Conservation (phyloP, 1,140 invertebrate species). For the Tenebrio molitor region DNA sequence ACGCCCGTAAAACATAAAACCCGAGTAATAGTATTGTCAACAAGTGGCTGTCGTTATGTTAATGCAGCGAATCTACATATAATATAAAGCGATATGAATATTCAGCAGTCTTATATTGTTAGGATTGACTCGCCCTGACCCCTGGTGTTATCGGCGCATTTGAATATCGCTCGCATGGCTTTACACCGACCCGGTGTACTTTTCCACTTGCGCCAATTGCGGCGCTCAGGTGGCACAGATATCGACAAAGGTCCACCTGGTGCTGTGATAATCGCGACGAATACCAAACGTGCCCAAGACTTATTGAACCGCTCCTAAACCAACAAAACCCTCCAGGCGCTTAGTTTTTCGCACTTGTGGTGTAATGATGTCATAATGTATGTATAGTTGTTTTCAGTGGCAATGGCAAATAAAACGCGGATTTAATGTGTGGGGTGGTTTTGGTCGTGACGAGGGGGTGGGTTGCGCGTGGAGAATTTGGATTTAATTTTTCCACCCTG, state of each 20-base stretch:
- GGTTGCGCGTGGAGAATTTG: too few relatives aligned
- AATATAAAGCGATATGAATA: slow-evolving; percentile 57
- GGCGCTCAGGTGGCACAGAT: slow-evolving; percentile 6
- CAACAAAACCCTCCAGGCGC: too few relatives aligned
- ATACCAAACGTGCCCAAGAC: neutral
- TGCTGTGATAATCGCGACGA: too few relatives aligned
- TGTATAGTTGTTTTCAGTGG: too few relatives aligned
- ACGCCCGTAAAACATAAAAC: slow-evolving; percentile 43
- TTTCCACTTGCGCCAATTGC: slow-evolving; percentile 27
- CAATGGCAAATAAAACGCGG: too few relatives aligned
- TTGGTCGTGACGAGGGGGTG: too few relatives aligned
- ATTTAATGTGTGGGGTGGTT: too few relatives aligned
- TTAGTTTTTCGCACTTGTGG: too few relatives aligned
- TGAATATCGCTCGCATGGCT: slow-evolving; percentile 48
- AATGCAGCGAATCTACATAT: slow-evolving; percentile 54
- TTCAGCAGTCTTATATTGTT: slow-evolving; percentile 49
- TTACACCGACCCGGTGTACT: slow-evolving; percentile 25
- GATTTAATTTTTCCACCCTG: too few relatives aligned
- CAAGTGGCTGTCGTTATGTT: slow-evolving; percentile 41
- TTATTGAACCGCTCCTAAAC: too few relatives aligned
- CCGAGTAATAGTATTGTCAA: slow-evolving; percentile 34
- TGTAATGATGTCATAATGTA: too few relatives aligned
- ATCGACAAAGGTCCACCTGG: neutral
- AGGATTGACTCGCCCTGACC: slow-evolving; percentile 55
- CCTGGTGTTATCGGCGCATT: slow-evolving; percentile 50